Conservation (phyloP, 1,140 invertebrate genomes). For the Procambarus clarkii region DNA sequence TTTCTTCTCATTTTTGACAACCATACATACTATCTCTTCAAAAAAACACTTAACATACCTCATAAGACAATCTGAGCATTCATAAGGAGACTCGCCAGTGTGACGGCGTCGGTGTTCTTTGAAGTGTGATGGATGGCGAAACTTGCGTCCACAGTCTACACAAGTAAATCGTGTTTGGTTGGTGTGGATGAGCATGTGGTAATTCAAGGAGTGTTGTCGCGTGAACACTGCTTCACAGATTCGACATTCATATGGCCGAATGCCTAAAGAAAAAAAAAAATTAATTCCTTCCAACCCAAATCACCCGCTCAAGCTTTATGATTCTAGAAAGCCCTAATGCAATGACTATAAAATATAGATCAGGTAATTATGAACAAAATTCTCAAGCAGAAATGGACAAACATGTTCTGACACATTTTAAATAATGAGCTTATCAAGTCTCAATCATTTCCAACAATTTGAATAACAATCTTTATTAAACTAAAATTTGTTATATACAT, state of each 20-base stretch:
- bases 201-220: constrained; percentile 82
- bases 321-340: too few species aligned
- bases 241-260: constrained; percentile 82
- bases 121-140: constrained; percentile 83
- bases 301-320: too few species aligned
- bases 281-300: background rate
- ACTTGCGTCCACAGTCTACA: constrained; percentile 81
- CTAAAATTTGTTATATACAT: too few species aligned
- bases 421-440: too few species aligned
- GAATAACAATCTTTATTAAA: too few species aligned
- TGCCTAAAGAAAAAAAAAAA: constrained; percentile 75
- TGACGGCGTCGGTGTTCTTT: constrained; percentile 82
- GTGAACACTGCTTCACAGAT: constrained; percentile 82
- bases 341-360: too few species aligned
- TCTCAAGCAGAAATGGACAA: too few species aligned
- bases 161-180: constrained; percentile 83
- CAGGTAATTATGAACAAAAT: too few species aligned
- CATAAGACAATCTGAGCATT: constrained; percentile 81
- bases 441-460: too few species aligned
- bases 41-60: constrained; percentile 74
- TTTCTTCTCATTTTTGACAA: too few species aligned
- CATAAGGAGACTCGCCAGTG: constrained; percentile 82
- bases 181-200: constrained; percentile 83
- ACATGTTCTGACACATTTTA: too few species aligned
- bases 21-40: too few species aligned